phyloP scores from a whole-genome alignment of 2,888 invertebrate genomes.

The Poecilus cupreus region DNA sequence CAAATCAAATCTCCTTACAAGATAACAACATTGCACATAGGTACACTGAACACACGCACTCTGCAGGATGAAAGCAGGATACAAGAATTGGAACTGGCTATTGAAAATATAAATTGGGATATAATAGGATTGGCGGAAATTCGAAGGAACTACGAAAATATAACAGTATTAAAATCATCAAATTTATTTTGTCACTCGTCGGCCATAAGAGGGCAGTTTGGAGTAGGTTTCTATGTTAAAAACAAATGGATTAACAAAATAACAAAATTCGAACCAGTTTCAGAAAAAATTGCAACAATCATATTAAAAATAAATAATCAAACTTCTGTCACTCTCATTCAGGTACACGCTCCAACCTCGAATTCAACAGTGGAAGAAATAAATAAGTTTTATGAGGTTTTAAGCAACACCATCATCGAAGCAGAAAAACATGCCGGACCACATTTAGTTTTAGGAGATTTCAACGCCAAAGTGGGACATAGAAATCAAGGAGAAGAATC shows the following conservation, averaged over 20 bases:
- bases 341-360: neutral
- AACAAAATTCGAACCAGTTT: neutral
- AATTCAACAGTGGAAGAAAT: neutral
- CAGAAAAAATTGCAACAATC: neutral
- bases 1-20: too few species aligned
- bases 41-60: too few species aligned
- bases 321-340: neutral
- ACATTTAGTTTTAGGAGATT: neutral
- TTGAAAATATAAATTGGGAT: neutral
- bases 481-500: neutral
- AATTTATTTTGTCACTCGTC: neutral
- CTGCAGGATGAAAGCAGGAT: too few species aligned
- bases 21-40: too few species aligned
- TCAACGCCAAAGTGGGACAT: neutral
- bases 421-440: too few species aligned
- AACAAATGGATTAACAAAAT: neutral
- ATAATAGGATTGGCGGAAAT: too few species aligned
- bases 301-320: neutral
- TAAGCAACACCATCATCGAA: too few species aligned
- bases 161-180: neutral
- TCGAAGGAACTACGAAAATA: too few species aligned
- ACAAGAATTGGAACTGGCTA: too few species aligned
- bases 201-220: neutral
- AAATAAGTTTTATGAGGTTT: neutral
- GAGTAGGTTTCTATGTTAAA: neutral